A percentile compares a stretch with the other conserved stretches of the same genome.
These are phyloP conservation scores for Mugil cephalus DNA, from an alignment of 2,113 vertebrate genomes.

Conservation along the genomic window DNA sequence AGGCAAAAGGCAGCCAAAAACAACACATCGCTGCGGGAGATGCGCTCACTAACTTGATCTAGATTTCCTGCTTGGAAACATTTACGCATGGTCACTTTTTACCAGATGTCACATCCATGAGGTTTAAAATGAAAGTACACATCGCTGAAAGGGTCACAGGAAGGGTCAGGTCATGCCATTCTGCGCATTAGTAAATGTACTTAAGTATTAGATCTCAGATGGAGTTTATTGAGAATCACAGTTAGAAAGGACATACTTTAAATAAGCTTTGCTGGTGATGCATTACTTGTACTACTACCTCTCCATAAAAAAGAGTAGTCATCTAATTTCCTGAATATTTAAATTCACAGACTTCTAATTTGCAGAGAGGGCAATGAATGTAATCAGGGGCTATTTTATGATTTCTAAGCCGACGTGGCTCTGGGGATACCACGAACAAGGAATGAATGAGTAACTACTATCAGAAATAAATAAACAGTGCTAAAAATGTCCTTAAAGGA, in stretches of 20 bases:
- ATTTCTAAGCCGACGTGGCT: too few relatives aligned
- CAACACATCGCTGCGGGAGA: slow-evolving; percentile 10
- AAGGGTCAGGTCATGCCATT: neutral
- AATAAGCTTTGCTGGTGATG: slow-evolving; percentile 9
- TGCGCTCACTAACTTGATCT: neutral
- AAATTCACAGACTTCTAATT: neutral
- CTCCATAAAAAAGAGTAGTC: neutral
- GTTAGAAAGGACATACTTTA: neutral
- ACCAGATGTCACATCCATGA: neutral
- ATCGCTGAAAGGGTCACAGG: neutral
- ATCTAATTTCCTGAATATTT: neutral
- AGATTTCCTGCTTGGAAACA: neutral
- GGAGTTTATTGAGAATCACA: slow-evolving; percentile 16
- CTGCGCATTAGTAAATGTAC: neutral
- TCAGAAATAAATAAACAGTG: too few relatives aligned
- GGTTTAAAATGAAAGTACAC: neutral
- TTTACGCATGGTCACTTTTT: neutral
- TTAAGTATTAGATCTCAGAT: neutral
- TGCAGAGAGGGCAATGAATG: too few relatives aligned
- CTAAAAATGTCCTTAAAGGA: too few relatives aligned
- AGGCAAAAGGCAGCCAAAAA: slow-evolving; percentile 29
- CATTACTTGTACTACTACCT: neutral
- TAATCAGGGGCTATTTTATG: too few relatives aligned
- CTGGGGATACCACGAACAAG: too few relatives aligned
- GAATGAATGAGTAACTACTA: too few relatives aligned